Evolutionary conservation across 2,888 invertebrate species (phyloP).

Genomic region (Elmis aenea): DNA sequence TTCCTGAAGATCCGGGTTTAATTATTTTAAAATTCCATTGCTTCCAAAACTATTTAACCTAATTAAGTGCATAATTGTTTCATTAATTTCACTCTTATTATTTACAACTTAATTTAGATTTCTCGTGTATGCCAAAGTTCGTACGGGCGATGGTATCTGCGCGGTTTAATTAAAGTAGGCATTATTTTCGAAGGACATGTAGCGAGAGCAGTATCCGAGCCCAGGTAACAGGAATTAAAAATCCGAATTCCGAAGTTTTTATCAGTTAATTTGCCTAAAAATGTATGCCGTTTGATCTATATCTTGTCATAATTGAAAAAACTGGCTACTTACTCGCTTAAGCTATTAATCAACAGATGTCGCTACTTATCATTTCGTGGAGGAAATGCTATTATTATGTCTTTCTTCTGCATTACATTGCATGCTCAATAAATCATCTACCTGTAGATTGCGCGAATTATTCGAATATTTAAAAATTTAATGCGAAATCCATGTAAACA

Average conservation of each 20-base stretch:
- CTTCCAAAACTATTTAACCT: conserved; percentile 26
- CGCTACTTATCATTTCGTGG: conserved; percentile 30
- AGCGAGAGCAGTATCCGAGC: no score
- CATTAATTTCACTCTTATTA: conserved; percentile 24
- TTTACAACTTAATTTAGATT: conserved; percentile 17
- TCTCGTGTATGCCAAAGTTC: no score
- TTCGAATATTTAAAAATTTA: no score
- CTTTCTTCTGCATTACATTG: no score
- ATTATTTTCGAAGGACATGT: no score
- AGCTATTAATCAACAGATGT: conserved; percentile 29
- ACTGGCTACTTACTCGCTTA: conserved; percentile 22
- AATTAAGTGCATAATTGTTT: conserved; percentile 29
- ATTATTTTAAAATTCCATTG: conserved; percentile 25
- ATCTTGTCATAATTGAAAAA: conserved; percentile 19
- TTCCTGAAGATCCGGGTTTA: conserved; percentile 22
- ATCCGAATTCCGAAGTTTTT: not conserved
- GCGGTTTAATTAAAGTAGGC: no score
- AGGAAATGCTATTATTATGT: no score
- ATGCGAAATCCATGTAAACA: no score
- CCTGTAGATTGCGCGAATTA: no score
- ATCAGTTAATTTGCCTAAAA: conserved; percentile 2
- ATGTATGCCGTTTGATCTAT: conserved; percentile 9
- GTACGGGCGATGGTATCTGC: no score
- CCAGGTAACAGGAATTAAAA: not conserved
- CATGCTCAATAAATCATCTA: no score